Percentiles rank a stretch among this genome's conserved stretches.
Evolutionary conservation across 2,113 vertebrate genomes (phyloP).

Genomic region (Drymodes brunneopygia): DNA sequence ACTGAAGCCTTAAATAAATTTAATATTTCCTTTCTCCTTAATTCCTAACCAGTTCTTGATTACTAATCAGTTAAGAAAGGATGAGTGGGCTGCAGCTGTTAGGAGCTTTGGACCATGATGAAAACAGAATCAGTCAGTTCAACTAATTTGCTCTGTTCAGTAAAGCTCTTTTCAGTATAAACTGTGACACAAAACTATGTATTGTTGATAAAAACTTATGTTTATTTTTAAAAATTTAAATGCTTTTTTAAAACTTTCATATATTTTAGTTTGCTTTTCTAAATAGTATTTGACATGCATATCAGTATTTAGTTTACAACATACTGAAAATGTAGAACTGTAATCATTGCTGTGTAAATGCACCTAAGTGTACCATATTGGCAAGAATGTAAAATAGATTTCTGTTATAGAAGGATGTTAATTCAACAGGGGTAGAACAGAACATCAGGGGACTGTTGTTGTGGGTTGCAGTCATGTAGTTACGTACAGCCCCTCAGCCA

Average conservation of each 20-base stretch:
- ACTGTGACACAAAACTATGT: neutral
- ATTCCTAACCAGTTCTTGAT: neutral
- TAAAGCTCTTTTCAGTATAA: neutral
- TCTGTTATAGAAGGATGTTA: neutral
- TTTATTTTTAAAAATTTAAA: neutral
- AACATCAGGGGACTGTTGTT: accelerated
- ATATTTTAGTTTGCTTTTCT: neutral
- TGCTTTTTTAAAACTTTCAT: neutral
- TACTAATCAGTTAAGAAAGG: neutral
- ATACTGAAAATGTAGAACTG: neutral
- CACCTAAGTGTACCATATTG: neutral
- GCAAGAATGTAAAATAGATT: neutral
- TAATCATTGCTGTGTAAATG: neutral
- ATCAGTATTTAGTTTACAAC: neutral
- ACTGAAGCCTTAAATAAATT: neutral
- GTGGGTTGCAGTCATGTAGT: neutral
- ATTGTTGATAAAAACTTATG: neutral
- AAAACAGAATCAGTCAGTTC: neutral
- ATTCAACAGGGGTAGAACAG: neutral
- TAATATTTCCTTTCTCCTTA: neutral
- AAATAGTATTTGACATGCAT: neutral
- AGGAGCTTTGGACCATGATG: neutral
- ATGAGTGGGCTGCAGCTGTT: neutral
- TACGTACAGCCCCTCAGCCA: neutral
- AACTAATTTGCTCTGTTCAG: neutral